Base-by-base conservation (phyloP, 1,140 invertebrate genomes). In the Procambarus clarkii region DNA sequence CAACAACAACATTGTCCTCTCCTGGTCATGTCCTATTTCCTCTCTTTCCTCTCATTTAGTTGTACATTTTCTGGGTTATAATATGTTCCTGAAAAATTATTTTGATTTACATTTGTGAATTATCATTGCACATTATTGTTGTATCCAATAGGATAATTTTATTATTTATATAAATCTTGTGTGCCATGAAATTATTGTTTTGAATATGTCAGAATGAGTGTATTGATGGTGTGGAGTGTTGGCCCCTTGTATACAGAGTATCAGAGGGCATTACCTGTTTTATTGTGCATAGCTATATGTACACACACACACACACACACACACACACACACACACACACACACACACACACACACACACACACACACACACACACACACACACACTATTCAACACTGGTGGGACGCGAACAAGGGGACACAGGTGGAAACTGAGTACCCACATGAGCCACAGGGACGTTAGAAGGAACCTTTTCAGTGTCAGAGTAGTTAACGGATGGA, bases 91-190 rank as follows among this genome's bases (percentile, higher is more conserved):
- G 85, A 78, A 34, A 60, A 79, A 87, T 50, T 54, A 77, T 46
- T 87, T 87, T 87, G 74, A 24, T 71, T 87, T 87, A 87, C 54
- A 76, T 50, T 45, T 87, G 85, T 89, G 83, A 89, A 81, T 89
- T 46, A 83, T 82, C 87, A 81, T 64, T 64, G 45, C 45, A 76
- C 54, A 82, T 89, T 89, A 76, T 89, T 89, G 87, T 89, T 89
- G 87, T 89, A 89, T 89, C 87, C 87, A 82, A 50, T 89, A 83
- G 69, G 69, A 81, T 81, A 58, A 81, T 54, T 82, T 88, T 88
- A 89, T 89, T 89, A 89, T 89, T 89, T 89, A 89, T 89, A 64
- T 50, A 82, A 89, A 76, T 82, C 46, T 45, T 82, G 87, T 76
- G 87, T 89, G 87, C 87, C 87, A 89, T 89, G 87, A 81, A 58